Base-by-base conservation (phyloP, 2,113 vertebrate genomes). In the Sardina pilchardus region DNA sequence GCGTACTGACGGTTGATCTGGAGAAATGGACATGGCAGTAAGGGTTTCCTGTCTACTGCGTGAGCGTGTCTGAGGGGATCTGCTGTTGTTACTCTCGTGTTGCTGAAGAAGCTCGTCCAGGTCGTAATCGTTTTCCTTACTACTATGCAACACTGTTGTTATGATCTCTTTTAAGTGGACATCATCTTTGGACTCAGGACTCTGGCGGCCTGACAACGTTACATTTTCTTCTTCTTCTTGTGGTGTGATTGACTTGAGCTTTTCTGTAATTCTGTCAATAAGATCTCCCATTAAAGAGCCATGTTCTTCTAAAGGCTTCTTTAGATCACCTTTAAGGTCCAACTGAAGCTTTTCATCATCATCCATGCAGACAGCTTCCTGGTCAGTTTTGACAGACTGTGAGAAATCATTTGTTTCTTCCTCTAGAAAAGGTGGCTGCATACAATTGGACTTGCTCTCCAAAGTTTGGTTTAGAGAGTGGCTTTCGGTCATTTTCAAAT, bases 251-350 rank as follows among this genome's bases (percentile, higher is more conserved):
- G 95, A 96, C 90, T 98, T 97, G 87, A 98, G 91, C 91, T 97
- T 98, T 89, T 98, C 96, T 92, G 96, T 97, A 92, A 98, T 96
- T 75, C 95, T 96, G 89, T 96, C 95, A 93, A 99, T 95, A 91
- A 99, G 93, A 53, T 97, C 96, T 91, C 97, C 96, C 89, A 98
- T 94, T 86, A 94, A 94, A 83, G 93, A 87, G 87, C 95, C 92
- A 92, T 85, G 59, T 2, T 26, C 59, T 6, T 63, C 59, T 14
- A 71, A 71, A 71, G 63, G 30, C 26, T 30, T 30, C 26, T 71
- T 34, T 71, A 26, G 0, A 2, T 71, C 63, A 34, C n/a, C 63
- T 30, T 34, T 10, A 3, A 71, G 63, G 63, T 71, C 63, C n/a
- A 88, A 67, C 10, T 85, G 83, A 21, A 59, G 53, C 53, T 4